Evolutionary conservation across 2,113 vertebrate species (phyloP), one percentile per base, ranked within the genome.

Genomic region (Ascaphus truei): DNA sequence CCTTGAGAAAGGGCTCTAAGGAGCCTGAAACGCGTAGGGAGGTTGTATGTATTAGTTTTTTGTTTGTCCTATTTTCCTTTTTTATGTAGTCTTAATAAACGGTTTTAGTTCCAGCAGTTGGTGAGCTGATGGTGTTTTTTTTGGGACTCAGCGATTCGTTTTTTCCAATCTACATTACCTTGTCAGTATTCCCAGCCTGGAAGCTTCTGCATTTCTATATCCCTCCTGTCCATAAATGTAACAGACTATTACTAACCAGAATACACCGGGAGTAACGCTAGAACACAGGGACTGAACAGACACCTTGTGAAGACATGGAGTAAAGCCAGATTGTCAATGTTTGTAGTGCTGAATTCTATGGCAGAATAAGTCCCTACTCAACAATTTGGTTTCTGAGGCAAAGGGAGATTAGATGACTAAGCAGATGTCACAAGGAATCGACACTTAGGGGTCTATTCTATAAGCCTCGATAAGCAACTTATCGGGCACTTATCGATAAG

Each of bases 211-310:
- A 29, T 47, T 5, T 18, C 10, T 31, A 12, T 56, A 29, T 33
- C 29, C 22, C 29, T 57, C 43, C 18, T 37, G 25, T 25, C 23
- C 15, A 59, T n/a, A 29, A 41, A 59, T 18, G 48, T 7, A 29
- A 22, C 15, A 26, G 29, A 34, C 43, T n/a, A n/a, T n/a, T n/a
- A n/a, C n/a, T 50, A 13, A 29, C 29, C 20, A 69, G 20, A 27
- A 48, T 13, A 58, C 27, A 34, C 22, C 9, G 37, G 27, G 65
- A 59, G 43, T n/a, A n/a, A n/a, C n/a, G n/a, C 18, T 36, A 68
- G 23, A 57, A 62, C 61, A 37, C 61, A 51, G 51, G 66, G 66
- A 51, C 36, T 16, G 31, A 43, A 60, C 66, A 69, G 66, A 69
- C 52, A 45, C 51, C 66, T 37, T 51, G 7, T 25, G 18, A 30